Conservation (phyloP, 2,113 vertebrate species). For the Burhinus oedicnemus region DNA sequence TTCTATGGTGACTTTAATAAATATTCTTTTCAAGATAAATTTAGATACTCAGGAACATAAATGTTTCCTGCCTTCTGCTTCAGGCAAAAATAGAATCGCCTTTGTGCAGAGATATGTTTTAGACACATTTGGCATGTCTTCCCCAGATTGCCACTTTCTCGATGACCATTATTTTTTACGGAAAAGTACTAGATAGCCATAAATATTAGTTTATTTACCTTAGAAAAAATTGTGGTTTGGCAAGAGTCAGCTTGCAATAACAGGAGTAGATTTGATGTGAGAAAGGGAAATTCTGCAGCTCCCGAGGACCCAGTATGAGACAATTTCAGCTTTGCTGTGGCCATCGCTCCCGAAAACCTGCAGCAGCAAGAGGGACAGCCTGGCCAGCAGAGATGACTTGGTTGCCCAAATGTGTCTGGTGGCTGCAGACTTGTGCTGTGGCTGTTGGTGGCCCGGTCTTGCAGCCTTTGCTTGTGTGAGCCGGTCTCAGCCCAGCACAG, state of each 20-base stretch:
- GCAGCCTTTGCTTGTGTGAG: neutral
- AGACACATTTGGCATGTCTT: neutral
- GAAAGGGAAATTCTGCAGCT: neutral
- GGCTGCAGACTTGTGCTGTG: neutral
- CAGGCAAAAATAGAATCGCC: neutral
- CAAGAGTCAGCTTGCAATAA: neutral
- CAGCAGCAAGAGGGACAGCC: neutral
- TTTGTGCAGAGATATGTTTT: neutral
- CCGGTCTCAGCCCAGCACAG: neutral
- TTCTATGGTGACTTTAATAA: slow-evolving; percentile 11
- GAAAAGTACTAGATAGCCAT: neutral
- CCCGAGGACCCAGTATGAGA: neutral
- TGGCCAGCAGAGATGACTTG: neutral
- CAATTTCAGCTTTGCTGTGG: neutral
- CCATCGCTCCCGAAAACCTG: neutral
- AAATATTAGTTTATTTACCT: neutral
- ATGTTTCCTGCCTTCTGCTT: slow-evolving; percentile 13
- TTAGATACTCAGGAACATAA: neutral
- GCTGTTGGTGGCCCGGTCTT: neutral
- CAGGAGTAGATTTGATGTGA: neutral
- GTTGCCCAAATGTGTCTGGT: neutral
- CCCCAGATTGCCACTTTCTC: neutral
- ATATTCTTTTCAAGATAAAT: slow-evolving; percentile 1
- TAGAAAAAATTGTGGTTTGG: neutral
- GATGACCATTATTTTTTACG: neutral